Percentiles rank a stretch among this genome's conserved stretches.
Conservation (phyloP, 2,113 vertebrate genomes). For the Cathartes aura region DNA sequence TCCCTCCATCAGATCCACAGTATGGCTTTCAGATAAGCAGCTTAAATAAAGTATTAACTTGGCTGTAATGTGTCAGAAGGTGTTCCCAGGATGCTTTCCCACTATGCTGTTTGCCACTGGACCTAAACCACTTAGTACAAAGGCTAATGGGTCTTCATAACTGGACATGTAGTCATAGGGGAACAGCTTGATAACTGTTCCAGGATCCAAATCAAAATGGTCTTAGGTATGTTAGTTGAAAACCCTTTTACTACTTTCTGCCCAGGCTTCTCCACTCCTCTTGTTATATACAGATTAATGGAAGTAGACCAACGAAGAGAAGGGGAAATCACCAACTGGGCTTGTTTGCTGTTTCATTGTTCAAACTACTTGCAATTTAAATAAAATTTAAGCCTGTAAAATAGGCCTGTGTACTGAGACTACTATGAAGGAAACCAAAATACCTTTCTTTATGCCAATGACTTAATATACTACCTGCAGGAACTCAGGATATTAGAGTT, state of each 20-base stretch:
- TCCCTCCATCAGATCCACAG: neutral
- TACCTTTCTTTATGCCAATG: neutral
- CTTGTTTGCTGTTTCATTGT: neutral
- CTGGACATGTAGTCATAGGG: neutral
- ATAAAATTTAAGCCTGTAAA: neutral
- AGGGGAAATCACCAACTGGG: neutral
- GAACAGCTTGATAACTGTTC: neutral
- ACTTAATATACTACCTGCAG: neutral
- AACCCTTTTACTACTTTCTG: neutral
- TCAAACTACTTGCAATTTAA: neutral
- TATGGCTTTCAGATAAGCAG: conserved; percentile 9
- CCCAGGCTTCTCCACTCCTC: neutral
- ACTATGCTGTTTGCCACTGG: neutral
- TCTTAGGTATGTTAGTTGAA: neutral
- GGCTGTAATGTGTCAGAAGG: neutral
- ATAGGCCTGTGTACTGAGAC: neutral
- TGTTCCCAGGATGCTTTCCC: neutral
- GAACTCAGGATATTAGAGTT: neutral
- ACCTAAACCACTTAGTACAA: neutral
- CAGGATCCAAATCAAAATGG: neutral
- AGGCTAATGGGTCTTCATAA: neutral
- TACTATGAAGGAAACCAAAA: neutral
- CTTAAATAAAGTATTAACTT: neutral
- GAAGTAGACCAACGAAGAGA: neutral
- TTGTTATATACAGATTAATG: neutral